Conservation (phyloP, 1,140 invertebrate genomes). For the Heliothis subflexa region DNA sequence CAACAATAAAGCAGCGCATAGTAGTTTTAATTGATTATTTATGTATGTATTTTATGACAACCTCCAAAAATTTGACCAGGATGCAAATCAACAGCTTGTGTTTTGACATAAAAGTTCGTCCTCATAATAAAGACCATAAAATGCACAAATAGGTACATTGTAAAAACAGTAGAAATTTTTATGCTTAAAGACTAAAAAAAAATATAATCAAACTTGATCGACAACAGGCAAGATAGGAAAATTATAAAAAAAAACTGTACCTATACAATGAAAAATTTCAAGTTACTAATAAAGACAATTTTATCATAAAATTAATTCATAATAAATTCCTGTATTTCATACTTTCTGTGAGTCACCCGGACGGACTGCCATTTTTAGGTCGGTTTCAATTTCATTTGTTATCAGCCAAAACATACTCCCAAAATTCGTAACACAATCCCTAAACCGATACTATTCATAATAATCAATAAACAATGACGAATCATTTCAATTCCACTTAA, state of each 20-base stretch:
- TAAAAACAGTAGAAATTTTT: background rate
- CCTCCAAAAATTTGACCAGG: no score
- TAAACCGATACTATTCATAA: background rate
- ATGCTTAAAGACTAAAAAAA: background rate
- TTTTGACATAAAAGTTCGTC: no score
- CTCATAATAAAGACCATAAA: no score
- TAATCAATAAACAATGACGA: background rate
- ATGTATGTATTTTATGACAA: no score
- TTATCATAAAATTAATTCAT: no score
- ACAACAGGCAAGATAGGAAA: background rate
- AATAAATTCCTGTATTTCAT: background rate
- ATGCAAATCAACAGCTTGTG: no score
- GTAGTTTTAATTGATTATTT: no score
- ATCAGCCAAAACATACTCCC: background rate
- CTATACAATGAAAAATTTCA: background rate
- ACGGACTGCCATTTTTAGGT: conserved; percentile 34
- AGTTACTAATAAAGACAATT: background rate
- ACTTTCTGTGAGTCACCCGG: conserved; percentile 9
- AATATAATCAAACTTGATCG: background rate
- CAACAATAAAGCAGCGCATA: no score
- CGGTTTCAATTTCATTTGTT: conserved; percentile 9
- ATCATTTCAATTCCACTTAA: conserved; percentile 7
- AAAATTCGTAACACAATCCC: background rate
- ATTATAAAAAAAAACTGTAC: background rate
- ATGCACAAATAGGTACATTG: background rate